Percentiles rank a stretch among this genome's conserved stretches.
These are phyloP conservation scores for Sebastes ruberrimus DNA, from an alignment of 2,797 vertebrate species.

Conservation along the genomic window DNA sequence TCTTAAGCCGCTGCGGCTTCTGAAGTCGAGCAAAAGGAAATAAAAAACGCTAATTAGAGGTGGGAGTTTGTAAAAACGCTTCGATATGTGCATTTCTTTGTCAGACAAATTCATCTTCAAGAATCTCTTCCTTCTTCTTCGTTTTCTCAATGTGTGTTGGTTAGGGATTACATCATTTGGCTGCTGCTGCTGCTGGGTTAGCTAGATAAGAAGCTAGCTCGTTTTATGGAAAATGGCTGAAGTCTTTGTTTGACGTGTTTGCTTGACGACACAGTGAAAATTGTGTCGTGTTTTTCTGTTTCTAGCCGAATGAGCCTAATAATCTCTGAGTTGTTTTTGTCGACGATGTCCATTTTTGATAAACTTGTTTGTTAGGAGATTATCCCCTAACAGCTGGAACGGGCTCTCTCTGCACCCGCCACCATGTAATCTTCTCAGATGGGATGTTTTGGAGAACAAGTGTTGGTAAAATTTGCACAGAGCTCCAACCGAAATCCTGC, in stretches of 20 bases:
- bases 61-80: slow-evolving; percentile 13
- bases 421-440: slow-evolving; percentile 59
- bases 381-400: slow-evolving; percentile 58
- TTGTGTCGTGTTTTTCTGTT: slow-evolving; percentile 2
- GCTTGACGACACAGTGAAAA: slow-evolving; percentile 8
- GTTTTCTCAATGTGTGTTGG: slow-evolving; percentile 45
- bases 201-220: slow-evolving; percentile 49
- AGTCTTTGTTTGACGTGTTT: slow-evolving; percentile 52
- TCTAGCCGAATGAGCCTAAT: not conserved
- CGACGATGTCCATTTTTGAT: slow-evolving; percentile 37
- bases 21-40: slow-evolving; percentile 23
- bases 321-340: slow-evolving; percentile 39
- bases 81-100: not conserved
- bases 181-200: slow-evolving; percentile 32
- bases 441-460: slow-evolving; percentile 51
- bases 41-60: slow-evolving; percentile 28
- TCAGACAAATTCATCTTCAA: not conserved
- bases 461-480: slow-evolving; percentile 43
- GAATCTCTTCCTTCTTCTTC: slow-evolving; percentile 26
- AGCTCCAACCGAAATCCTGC: slow-evolving; percentile 43
- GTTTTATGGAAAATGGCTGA: slow-evolving; percentile 51
- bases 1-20: slow-evolving; percentile 8
- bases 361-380: slow-evolving; percentile 68
- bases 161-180: slow-evolving; percentile 61
- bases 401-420: slow-evolving; percentile 8